Evolutionary conservation across 2,888 invertebrate species (phyloP), one percentile per base, ranked within the genome.

Genomic region (Megaustenia siamemsis): DNA sequence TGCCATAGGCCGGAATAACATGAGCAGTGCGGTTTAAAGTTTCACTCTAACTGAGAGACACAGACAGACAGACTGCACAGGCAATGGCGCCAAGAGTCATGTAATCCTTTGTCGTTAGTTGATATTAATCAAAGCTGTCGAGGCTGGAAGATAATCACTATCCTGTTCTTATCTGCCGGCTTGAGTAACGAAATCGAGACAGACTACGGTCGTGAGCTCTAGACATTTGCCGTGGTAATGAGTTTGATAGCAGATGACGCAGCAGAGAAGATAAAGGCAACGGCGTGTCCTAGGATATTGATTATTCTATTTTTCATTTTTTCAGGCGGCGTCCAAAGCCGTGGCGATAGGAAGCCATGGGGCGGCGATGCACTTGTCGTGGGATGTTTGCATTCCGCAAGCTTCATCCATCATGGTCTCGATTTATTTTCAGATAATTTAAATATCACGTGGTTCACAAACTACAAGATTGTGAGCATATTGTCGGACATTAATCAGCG

Each of bases 41-140:
- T 63, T 28, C 63, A 63, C 28, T 5, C 32, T 63, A 28, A 63
- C 32, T 15, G 1, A 18, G n/a, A 15, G 69, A 40, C 3, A 38
- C 8, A 68, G 68, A 68, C 68, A 68, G 49, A 49, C 32, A 73
- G 73, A 32, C 43, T 32, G 73, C 18, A 49, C 45, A 32, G 18
- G 49, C n/a, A 21, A 24, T 43, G n/a, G 43, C 18, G 43, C 28
- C 71, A 45, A 28, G 69, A 40, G 49, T 49, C 73, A 49, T 8
- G 32, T 73, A 45, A 73, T 32, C 18, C 49, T 32, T 43, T 18
- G 49, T 45, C 32, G 73, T 73, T n/a, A 73, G 49, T 28, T 15
- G 73, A 49, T 73, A 73, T 73, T 32, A 73, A 73, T 73, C 43
- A 49, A 73, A 28, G 12, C 32, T 73, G 73, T 73, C 73, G 32